Conservation (phyloP, 2,797 vertebrate genomes). For the Hemibagrus guttatus region DNA sequence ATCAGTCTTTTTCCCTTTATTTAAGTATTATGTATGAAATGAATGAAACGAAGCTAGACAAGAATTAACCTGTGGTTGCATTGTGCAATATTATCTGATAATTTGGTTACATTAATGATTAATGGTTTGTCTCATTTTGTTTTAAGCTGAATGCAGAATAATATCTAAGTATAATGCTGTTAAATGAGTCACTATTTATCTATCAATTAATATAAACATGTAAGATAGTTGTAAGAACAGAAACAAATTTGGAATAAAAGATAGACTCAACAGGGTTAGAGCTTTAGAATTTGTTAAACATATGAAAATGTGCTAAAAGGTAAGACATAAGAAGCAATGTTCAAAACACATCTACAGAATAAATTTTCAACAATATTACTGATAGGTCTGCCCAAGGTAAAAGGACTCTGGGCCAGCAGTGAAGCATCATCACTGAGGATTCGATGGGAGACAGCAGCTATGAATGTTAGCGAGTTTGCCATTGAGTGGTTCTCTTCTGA, state of each 20-base stretch:
- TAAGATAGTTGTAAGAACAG: background rate
- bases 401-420: conserved; percentile 43
- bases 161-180: background rate
- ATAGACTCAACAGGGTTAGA: background rate
- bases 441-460: conserved; percentile 21
- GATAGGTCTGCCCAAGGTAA: conserved; percentile 26
- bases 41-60: background rate
- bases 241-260: background rate
- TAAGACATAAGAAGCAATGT: background rate
- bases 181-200: background rate
- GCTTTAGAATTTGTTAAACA: background rate
- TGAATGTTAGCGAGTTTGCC: conserved; percentile 51
- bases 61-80: background rate
- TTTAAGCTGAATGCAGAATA: background rate
- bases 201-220: background rate
- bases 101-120: background rate
- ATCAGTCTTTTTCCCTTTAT: background rate
- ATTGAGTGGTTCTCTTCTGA: conserved; percentile 55
- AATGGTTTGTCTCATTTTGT: background rate
- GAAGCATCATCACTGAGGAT: conserved; percentile 29
- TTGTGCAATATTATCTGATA: background rate
- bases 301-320: background rate
- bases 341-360: background rate
- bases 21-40: background rate
- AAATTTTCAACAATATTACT: background rate